A percentile compares a stretch with the other conserved stretches of the same genome.
These are phyloP conservation scores for Gopherus evgoodei DNA, from an alignment of 2,113 vertebrate species.

Conservation along the genomic window DNA sequence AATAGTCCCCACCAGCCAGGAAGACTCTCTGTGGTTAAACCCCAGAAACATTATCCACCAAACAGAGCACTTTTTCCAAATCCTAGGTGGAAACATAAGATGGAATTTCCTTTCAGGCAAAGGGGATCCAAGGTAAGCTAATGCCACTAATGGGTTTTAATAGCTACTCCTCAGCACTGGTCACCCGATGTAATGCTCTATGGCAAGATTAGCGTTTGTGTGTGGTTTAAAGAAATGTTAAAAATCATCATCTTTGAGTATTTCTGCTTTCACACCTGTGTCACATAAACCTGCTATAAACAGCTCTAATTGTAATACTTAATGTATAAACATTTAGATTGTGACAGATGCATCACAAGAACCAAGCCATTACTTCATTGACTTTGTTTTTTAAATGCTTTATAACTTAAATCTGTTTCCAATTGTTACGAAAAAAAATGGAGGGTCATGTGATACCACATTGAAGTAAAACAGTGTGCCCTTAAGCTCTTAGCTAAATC, in stretches of 20 bases:
- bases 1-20: not conserved
- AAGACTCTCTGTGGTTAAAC: not conserved
- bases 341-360: not conserved
- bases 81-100: not conserved
- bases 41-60: not conserved
- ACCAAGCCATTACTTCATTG: not conserved
- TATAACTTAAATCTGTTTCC: not conserved
- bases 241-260: constrained; percentile 30
- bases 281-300: not conserved
- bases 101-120: constrained; percentile 6
- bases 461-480: not conserved
- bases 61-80: constrained; percentile 1
- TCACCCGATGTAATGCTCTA: constrained; percentile 14
- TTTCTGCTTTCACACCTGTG: not conserved
- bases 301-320: constrained; percentile 31
- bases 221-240: constrained; percentile 13
- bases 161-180: constrained; percentile 53
- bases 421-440: not conserved
- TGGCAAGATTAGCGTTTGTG: not conserved
- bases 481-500: not conserved
- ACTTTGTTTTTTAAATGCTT: not conserved
- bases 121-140: not conserved
- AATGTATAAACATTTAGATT: not conserved
- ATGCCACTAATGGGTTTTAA: not conserved
- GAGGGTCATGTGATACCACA: not conserved